Evolutionary conservation across 2,888 invertebrate genomes (phyloP).

Genomic region (Kuschelorhynchus macadamiae): DNA sequence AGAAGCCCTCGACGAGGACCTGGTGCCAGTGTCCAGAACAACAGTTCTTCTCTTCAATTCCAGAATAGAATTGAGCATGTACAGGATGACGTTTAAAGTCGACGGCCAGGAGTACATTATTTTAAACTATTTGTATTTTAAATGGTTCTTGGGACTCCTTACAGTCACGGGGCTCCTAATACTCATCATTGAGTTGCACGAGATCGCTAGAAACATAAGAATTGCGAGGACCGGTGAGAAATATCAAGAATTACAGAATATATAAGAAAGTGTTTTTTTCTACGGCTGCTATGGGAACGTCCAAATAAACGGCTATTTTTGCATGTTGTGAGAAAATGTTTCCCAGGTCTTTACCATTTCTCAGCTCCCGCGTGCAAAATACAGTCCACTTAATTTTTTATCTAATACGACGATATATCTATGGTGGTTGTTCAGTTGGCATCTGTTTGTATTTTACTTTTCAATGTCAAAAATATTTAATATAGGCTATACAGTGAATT

Average conservation of each 20-base stretch:
- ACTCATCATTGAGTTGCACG: slow-evolving; percentile 51
- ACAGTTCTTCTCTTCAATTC: slow-evolving; percentile 29
- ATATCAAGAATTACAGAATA: slow-evolving; percentile 17
- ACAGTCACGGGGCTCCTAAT: slow-evolving; percentile 43
- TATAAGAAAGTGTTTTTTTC: no score
- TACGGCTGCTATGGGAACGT: no score
- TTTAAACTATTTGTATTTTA: slow-evolving; percentile 53
- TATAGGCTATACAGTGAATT: no score
- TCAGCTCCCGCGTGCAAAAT: no score
- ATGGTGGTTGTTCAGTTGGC: no score
- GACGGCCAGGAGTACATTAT: slow-evolving; percentile 48
- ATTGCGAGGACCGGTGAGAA: slow-evolving; percentile 8
- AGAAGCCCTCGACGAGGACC: slow-evolving; percentile 37
- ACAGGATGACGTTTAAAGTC: slow-evolving; percentile 34
- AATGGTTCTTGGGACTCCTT: slow-evolving; percentile 47
- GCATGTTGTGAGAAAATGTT: no score
- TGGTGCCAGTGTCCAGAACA: slow-evolving; percentile 29
- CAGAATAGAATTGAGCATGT: slow-evolving; percentile 19
- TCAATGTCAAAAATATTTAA: no score
- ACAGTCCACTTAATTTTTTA: no score
- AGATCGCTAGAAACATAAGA: slow-evolving; percentile 33
- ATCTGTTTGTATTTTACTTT: no score
- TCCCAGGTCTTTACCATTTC: no score
- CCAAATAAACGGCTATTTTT: no score
- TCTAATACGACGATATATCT: no score